phyloP scores from a whole-genome alignment of 2,888 invertebrate genomes.

The Acleris holmiana region DNA sequence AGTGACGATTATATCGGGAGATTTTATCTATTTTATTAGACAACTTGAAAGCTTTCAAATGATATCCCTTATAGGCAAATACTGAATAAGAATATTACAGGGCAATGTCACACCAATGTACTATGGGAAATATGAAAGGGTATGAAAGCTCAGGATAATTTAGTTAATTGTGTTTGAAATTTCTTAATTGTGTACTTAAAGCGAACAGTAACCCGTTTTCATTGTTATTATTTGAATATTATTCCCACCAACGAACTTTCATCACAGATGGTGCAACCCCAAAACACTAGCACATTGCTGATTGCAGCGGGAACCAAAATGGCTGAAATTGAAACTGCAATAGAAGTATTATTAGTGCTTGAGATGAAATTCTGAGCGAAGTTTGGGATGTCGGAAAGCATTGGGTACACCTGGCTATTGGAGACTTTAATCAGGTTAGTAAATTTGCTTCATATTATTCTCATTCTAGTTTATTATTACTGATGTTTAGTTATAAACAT shows the following conservation, averaged over 20 bases:
- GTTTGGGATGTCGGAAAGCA: background rate
- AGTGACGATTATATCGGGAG: too few species aligned
- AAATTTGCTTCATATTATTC: background rate
- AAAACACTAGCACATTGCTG: background rate
- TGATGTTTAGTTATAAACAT: too few species aligned
- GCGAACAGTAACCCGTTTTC: background rate
- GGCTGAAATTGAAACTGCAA: slow-evolving; percentile 1
- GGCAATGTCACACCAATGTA: too few species aligned
- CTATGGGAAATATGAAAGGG: too few species aligned
- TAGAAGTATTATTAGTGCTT: slow-evolving; percentile 24
- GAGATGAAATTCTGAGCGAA: slow-evolving; percentile 3
- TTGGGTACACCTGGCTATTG: slow-evolving; percentile 15
- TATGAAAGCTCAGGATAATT: too few species aligned
- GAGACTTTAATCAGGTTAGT: background rate
- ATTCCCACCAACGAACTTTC: background rate
- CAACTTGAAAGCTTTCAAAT: too few species aligned
- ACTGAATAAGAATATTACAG: too few species aligned
- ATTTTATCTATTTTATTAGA: too few species aligned
- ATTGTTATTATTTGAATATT: background rate
- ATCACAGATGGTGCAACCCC: background rate
- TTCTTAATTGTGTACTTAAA: too few species aligned
- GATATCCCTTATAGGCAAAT: too few species aligned
- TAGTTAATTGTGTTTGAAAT: too few species aligned
- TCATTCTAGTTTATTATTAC: too few species aligned
- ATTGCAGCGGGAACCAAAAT: slow-evolving; percentile 8